These are phyloP conservation scores for Ectropis crepuscularia DNA, from an alignment of 2,888 invertebrate species.

Conservation along the genomic window DNA sequence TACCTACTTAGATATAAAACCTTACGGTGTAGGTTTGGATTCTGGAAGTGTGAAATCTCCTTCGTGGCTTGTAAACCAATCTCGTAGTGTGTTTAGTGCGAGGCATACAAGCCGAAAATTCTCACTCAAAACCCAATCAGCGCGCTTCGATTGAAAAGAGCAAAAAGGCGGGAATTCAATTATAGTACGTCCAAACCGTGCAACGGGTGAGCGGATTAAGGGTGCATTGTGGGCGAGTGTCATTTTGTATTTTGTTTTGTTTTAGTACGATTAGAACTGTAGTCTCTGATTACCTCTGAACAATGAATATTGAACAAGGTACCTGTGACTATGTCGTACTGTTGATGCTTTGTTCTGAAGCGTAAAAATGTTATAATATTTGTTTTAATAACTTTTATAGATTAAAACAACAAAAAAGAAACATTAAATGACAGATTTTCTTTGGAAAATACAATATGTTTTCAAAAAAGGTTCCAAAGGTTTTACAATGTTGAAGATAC, in stretches of 20 bases:
- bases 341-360: too few relatives aligned
- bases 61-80: constrained; percentile 14
- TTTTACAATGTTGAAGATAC: too few relatives aligned
- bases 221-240: constrained; percentile 1
- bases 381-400: too few relatives aligned
- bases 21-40: too few relatives aligned
- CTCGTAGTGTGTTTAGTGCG: constrained; percentile 31
- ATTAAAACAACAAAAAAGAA: too few relatives aligned
- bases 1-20: too few relatives aligned
- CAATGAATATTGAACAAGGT: neutral
- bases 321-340: too few relatives aligned
- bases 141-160: constrained; percentile 38
- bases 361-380: too few relatives aligned
- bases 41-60: constrained; percentile 1
- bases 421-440: too few relatives aligned
- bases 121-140: constrained; percentile 42
- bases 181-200: constrained; percentile 40
- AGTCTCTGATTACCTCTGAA: neutral
- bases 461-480: too few relatives aligned
- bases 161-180: constrained; percentile 45
- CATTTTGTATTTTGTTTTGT: constrained; percentile 10
- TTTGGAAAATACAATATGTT: too few relatives aligned
- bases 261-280: neutral
- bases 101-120: constrained; percentile 37
- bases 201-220: constrained; percentile 29